Percentiles rank a stretch among this genome's conserved stretches.
These are phyloP conservation scores for Thera britannica DNA, from an alignment of 2,888 invertebrate species.

Conservation along the genomic window DNA sequence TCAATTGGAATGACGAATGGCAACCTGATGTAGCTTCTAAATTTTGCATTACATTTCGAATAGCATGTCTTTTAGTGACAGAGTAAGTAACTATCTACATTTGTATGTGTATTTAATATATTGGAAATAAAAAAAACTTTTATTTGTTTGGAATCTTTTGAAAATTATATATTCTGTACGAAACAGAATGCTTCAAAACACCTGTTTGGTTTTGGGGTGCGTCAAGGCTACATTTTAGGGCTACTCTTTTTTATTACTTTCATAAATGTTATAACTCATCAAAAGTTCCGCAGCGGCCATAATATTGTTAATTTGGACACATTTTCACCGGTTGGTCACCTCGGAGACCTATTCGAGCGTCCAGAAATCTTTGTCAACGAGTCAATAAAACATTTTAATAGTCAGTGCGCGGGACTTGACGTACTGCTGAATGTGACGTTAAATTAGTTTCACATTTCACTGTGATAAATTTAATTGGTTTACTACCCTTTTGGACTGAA, in stretches of 20 bases:
- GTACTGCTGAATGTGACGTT: conserved; percentile 44
- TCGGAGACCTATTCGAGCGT: conserved; percentile 37
- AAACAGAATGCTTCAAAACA: conserved; percentile 24
- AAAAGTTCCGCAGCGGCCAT: conserved; percentile 29
- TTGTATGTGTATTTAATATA: no score
- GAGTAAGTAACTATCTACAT: conserved; percentile 4
- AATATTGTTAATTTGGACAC: conserved; percentile 35
- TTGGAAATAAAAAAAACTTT: no score
- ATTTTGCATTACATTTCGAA: conserved; percentile 24
- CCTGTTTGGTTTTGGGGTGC: conserved; percentile 30
- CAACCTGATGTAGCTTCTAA: conserved; percentile 5
- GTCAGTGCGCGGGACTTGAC: conserved; percentile 51
- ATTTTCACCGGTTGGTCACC: conserved; percentile 38
- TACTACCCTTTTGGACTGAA: conserved; percentile 35
- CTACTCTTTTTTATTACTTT: conserved; percentile 36
- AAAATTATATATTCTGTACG: conserved; percentile 14
- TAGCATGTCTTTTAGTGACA: conserved; percentile 35
- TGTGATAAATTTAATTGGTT: conserved; percentile 49
- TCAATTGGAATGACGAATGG: conserved; percentile 10
- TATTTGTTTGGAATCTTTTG: no score
- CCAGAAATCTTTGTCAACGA: conserved; percentile 45
- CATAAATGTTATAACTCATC: conserved; percentile 38
- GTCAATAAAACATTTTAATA: conserved; percentile 55
- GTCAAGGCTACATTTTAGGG: conserved; percentile 39
- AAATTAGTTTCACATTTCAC: conserved; percentile 49